Evolutionary conservation across 2,888 invertebrate species (phyloP), one percentile per base, ranked within the genome.

Genomic region (Drymonia ruficornis): DNA sequence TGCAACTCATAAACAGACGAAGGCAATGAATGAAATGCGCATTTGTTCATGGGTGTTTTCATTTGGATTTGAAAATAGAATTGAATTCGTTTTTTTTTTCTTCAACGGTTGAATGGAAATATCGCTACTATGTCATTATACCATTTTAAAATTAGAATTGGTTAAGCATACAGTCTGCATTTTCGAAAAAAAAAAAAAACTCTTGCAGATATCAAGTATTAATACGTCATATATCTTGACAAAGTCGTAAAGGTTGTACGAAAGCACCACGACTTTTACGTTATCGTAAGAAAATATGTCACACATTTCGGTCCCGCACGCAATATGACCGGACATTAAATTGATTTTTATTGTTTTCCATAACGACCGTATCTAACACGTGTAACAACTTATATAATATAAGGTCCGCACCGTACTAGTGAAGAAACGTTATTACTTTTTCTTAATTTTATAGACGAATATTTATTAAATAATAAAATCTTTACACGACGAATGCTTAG

Each of bases 291-390:
- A 71, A 65, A 67, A 69, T 75, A 80, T 76, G 73, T 78, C 75
- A 70, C 68, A 73, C 69, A 69, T 74, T 74, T 76, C 55, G 61
- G 67, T 59, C 63, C 65, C 48, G 55, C 60, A 70, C 66, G 66
- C 77, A 74, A 74, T 76, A 82, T 70, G 72, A 72, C 59, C 62
- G 56, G 61, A 59, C 73, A 76, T 79, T 76, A 78, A 78, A 78
- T 76, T 69, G 55, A 68, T 75, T 84, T 81, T 81, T 81, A 84
- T 83, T 79, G 70, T 81, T 82, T 74, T 77, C 74, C 58, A 54
- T 70, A 67, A 67, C 63, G 44, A 56, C 44, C 56, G 55, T 63
- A 53, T 60, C 64, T 50, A 65, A 66, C 80, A 76, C 70, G 65
- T 79, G 80, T 76, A 53, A 44, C 38, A 13, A 38, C 31, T 23